Base-by-base conservation (phyloP, 1,140 invertebrate species). In the Portunus trituberculatus region DNA sequence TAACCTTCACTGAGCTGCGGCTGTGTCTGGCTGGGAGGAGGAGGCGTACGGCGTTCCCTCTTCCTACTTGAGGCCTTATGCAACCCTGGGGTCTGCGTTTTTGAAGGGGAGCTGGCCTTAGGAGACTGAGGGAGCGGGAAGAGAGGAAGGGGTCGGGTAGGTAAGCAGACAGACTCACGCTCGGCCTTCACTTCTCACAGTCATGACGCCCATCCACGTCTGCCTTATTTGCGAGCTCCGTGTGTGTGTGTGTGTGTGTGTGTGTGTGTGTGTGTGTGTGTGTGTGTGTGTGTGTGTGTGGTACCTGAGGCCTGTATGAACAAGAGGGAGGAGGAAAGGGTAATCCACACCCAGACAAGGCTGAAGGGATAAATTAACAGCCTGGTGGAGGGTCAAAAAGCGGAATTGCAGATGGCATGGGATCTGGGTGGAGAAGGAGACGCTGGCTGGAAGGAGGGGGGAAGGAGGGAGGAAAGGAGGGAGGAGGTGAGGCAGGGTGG, bases 161-260 rank as follows among this genome's bases (percentile, higher is more conserved):
- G 39, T 39, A 39, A 39, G 39, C 39, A 39, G 67, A 8, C 67
- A n/a, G 7, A 25, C 67, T 76, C 67, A 76, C 20, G 67, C 67
- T 12, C 67, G 67, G 25, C 67, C 67, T 76, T 76, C 67, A 76
- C 67, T 76, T 12, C 20, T n/a, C 67, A 20, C 25, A 76, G 67
- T n/a, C 67, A 76, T 76, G 67, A 25, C 7, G n/a, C 67, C 67
- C 20, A 39, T 76, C 25, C 67, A 25, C n/a, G 20, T 0, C 67
- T 76, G 12, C 67, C 67, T 59, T 59, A 59, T 59, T 59, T 59
- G 52, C 16, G 67, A 29, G 45, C 20, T 25, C 20, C 67, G 6
- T n/a, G 67, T 76, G 67, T 76, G 67, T 76, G 67, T 76, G 20
- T 76, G 67, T 76, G 67, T 76, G 67, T 76, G 67, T 76, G 67